Conservation (phyloP, 2,888 invertebrate genomes). For the Orthosia gothica region DNA sequence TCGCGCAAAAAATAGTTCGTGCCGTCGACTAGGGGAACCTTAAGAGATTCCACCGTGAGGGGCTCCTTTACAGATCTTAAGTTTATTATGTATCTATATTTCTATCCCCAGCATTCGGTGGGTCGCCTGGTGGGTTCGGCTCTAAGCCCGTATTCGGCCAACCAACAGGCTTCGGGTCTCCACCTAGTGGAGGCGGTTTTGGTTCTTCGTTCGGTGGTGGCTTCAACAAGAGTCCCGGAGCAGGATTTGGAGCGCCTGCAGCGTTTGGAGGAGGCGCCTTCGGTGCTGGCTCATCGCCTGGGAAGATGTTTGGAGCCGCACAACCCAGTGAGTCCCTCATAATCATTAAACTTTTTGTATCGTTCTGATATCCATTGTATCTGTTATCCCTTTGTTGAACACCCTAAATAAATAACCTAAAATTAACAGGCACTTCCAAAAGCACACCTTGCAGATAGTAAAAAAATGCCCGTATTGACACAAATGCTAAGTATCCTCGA, state of each 20-base stretch:
- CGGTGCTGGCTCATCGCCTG: conserved; percentile 89
- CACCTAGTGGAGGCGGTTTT: conserved; percentile 71
- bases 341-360: not conserved
- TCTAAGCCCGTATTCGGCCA: conserved; percentile 86
- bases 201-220: conserved; percentile 84
- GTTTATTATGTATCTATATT: not conserved
- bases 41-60: no score
- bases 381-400: no score
- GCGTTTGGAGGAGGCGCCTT: conserved; percentile 91
- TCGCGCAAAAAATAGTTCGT: no score
- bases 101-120: conserved; percentile 84
- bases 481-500: no score
- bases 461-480: no score
- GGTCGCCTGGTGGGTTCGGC: conserved; percentile 85
- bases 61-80: no score
- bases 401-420: no score
- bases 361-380: no score
- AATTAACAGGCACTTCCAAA: no score
- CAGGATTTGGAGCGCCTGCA: conserved; percentile 85
- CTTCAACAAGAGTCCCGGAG: conserved; percentile 84
- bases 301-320: conserved; percentile 83
- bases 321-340: conserved; percentile 74
- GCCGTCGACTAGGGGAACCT: no score
- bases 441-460: no score
- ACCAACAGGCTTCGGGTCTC: conserved; percentile 51